Base-by-base conservation (phyloP, 2,113 vertebrate genomes). In the Erythrocercus mccallii region DNA sequence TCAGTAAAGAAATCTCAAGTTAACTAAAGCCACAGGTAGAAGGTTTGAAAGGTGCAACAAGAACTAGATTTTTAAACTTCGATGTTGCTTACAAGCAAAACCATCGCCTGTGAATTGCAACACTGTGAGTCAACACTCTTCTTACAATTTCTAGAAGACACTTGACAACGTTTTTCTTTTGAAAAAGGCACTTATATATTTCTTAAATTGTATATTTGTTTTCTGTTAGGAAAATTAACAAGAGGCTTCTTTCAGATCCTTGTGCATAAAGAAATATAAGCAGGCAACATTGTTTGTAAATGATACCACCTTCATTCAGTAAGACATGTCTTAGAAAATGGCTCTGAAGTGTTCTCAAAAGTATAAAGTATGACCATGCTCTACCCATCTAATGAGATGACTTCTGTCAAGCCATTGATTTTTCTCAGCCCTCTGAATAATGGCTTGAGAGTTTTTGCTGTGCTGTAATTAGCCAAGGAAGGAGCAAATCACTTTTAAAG, bases 391-490 rank as follows among this genome's bases (percentile, higher is more conserved):
- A 50, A 76, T 53, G 79, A 77, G 50, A 54, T 40, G 37, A n/a
- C 45, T 88, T 87, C 71, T 64, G 38, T 90, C 83, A 82, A 96
- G 81, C 12, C 72, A 94, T 83, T 96, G 97, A 96, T 97, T 96
- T 87, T 91, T 91, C 84, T 83, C 47, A 81, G 56, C 30, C 25
- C 33, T 85, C 78, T 92, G 77, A 90, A 81, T 77, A 71, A 90
- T 83, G 51, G 22, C 37, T 94, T 79, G 69, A 86, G 92, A 86
- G 69, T 62, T 96, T 97, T 95, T 92, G 68, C 93, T 95, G 68
- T 88, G 60, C 68, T 92, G 79, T 97, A 97, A 98, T 98, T 98
- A 97, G 88, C 76, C 76, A 68, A 85, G 47, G 85, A 97, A 93
- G 91, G 93, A 93, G 88, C 77, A 97, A 96, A 97, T 96, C 50